Evolutionary conservation across 2,113 vertebrate genomes (phyloP), one percentile per base, ranked within the genome.

Genomic region (Calyptommatus sinebrachiatus): DNA sequence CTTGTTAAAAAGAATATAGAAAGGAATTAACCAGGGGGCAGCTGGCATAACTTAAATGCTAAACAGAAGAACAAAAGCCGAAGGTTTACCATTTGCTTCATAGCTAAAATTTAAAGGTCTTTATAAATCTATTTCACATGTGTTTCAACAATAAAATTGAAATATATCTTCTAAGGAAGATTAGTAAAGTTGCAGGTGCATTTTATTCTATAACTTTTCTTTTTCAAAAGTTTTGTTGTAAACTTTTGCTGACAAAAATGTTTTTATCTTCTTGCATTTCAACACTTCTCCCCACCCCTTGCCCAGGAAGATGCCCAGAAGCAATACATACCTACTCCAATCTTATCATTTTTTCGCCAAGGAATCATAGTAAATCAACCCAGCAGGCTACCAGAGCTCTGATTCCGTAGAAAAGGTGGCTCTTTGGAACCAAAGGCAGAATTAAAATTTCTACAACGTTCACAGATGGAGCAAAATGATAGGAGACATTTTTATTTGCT

Each of bases 341-440:
- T 91, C 86, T 91, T 92, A 71, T 93, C 94, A 1, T 85, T 90
- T 90, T 73, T 94, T 67, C 88, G 93, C 95, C 95, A 95, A 24
- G 83, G 83, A 1, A 88, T 86, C 95, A 95, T 95, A 26, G 0
- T 28, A 68, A 50, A 2, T 0, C 35, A 10, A 5, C 1, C 61
- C 5, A 0, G 1, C 68, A 5, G 26, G 68, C 77, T 69, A 35
- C 4, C 0, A 0, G 2, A 62, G 70, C 46, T 0, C 45, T 18
- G 12, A 46, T 0, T 45, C 11, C 1, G 28, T 53, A n/a, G 53
- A 57, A 57, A 5, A 18, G 18, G 0, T 3, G 41, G 0, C 21
- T 11, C 0, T 1, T 0, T 0, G 0, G 0, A 9, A 26, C 62
- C 1, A 74, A 24, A 75, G 68, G 28, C 7, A 77, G 26, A 22